Conservation (phyloP, 53 echinoderm and acorn worm species). For the Zoroaster sp. region DNA sequence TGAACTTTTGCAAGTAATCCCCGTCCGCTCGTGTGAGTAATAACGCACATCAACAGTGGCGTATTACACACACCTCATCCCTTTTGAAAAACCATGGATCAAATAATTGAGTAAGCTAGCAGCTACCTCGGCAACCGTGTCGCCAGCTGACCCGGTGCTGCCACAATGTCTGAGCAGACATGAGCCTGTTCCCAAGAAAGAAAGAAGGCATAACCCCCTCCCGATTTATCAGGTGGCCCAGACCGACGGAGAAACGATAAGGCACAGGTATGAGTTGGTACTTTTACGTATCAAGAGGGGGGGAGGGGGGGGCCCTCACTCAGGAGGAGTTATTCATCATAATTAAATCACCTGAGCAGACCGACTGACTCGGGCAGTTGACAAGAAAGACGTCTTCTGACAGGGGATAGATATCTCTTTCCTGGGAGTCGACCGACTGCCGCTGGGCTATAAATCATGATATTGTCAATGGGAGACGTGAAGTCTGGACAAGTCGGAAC, state of each 20-base stretch:
- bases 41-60: neutral
- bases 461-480: conserved; percentile 27
- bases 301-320: too few relatives aligned
- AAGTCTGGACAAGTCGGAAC: conserved; percentile 7
- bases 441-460: neutral
- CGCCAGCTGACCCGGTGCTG: neutral
- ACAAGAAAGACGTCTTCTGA: neutral
- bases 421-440: neutral
- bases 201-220: neutral
- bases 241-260: neutral
- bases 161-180: conserved; percentile 6
- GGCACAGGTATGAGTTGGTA: neutral
- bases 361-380: conserved; percentile 1
- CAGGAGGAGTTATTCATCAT: conserved; percentile 6
- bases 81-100: neutral
- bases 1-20: neutral
- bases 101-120: conserved; percentile 19
- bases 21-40: neutral
- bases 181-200: neutral
- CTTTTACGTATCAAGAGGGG: neutral
- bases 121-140: neutral
- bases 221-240: neutral
- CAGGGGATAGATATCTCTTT: neutral
- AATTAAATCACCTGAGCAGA: conserved; percentile 50
- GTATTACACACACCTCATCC: neutral